Evolutionary conservation across 2,888 invertebrate species (phyloP).

Genomic region (Synanthedon formicaeformis): DNA sequence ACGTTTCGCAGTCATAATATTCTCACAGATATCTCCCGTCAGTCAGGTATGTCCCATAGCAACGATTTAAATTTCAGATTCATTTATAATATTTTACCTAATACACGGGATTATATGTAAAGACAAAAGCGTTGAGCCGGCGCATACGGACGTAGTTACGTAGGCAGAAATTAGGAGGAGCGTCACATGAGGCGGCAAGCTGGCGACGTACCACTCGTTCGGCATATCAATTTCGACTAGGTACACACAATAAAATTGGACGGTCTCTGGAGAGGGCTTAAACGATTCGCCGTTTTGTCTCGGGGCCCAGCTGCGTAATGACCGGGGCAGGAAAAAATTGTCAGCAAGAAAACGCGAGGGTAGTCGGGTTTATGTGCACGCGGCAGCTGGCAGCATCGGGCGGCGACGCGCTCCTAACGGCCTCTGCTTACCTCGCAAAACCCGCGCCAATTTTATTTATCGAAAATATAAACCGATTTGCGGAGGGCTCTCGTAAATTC

Average conservation of each 20-base stretch:
- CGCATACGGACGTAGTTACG: neutral
- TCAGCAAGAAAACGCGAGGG: constrained; percentile 71
- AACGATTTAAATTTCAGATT: no score
- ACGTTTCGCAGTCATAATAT: no score
- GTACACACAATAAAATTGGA: constrained; percentile 69
- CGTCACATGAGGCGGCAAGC: constrained; percentile 34
- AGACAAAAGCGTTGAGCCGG: neutral
- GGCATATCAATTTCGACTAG: constrained; percentile 69
- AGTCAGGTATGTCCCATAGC: no score
- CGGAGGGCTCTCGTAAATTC: constrained; percentile 66
- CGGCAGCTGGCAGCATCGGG: constrained; percentile 47
- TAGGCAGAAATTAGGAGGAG: constrained; percentile 13
- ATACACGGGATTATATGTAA: no score
- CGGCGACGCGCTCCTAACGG: constrained; percentile 64
- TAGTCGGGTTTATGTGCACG: constrained; percentile 67
- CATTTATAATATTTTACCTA: no score
- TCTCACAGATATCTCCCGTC: no score
- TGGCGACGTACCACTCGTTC: constrained; percentile 45
- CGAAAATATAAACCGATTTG: constrained; percentile 72
- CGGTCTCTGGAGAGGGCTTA: constrained; percentile 69
- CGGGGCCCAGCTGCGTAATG: constrained; percentile 70
- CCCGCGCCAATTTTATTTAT: constrained; percentile 71
- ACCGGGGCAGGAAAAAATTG: constrained; percentile 69
- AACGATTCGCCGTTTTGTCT: constrained; percentile 72
- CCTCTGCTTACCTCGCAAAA: constrained; percentile 70